A percentile compares a stretch with the other conserved stretches of the same genome.
Evolutionary conservation across 2,888 invertebrate species (phyloP).

Genomic region (Drosophila suboccidentalis): DNA sequence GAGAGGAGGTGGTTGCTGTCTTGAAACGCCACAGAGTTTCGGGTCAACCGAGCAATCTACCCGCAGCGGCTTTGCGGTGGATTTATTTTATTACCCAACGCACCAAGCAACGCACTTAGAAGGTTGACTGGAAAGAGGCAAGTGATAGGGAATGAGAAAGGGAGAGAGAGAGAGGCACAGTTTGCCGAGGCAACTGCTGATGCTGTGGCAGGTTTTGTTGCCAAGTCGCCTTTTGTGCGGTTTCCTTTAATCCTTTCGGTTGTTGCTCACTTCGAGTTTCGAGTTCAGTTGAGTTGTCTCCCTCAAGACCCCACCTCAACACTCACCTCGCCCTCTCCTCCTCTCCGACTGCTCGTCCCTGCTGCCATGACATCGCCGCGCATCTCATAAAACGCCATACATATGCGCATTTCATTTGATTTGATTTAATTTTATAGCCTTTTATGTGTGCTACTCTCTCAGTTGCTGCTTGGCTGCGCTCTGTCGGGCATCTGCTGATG

Average conservation of each 20-base stretch:
- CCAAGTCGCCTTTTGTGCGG: slow-evolving; percentile 57
- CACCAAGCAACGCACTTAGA: slow-evolving; percentile 39
- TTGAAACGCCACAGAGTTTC: slow-evolving; percentile 38
- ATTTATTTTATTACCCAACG: slow-evolving; percentile 76
- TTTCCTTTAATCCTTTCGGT: slow-evolving; percentile 68
- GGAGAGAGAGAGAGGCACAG: background rate
- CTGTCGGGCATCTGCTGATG: slow-evolving; percentile 40
- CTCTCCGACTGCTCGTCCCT: background rate
- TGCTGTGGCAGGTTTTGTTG: slow-evolving; percentile 21
- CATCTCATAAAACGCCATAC: slow-evolving; percentile 70
- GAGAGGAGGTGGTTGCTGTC: background rate
- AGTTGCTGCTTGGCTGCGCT: slow-evolving; percentile 46
- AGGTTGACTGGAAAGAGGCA: background rate
- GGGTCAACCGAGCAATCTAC: slow-evolving; percentile 77
- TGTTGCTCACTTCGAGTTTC: slow-evolving; percentile 23
- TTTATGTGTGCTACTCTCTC: slow-evolving; percentile 56
- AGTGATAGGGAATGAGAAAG: background rate
- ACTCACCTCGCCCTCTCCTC: background rate
- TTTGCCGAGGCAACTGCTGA: slow-evolving; percentile 7
- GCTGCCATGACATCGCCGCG: slow-evolving; percentile 21
- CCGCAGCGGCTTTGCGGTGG: slow-evolving; percentile 78
- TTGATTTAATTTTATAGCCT: slow-evolving; percentile 79
- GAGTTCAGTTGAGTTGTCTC: slow-evolving; percentile 33
- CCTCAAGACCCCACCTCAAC: background rate
- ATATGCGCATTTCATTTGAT: slow-evolving; percentile 79